Evolutionary conservation across 2,113 vertebrate species (phyloP).

Genomic region (Charadrius vociferus): DNA sequence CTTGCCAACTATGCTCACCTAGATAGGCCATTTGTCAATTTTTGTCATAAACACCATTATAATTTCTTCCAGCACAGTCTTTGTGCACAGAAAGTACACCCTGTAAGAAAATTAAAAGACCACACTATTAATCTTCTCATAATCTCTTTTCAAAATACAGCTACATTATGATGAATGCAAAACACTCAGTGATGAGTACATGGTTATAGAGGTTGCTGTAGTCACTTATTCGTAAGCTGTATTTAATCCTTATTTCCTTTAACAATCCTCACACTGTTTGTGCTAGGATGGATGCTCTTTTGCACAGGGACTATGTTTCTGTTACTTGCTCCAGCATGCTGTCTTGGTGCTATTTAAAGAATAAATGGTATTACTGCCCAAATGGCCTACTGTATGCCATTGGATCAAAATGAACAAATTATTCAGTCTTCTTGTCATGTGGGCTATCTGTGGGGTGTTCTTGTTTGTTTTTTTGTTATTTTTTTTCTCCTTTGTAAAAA

Average conservation of each 20-base stretch:
- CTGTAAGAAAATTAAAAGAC: background rate
- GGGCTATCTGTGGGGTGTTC: rapidly evolving
- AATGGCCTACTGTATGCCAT: background rate
- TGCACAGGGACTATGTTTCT: background rate
- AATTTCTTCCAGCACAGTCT: background rate
- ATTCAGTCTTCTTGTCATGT: background rate
- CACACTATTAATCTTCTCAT: background rate
- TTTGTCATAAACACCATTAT: background rate
- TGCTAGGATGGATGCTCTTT: background rate
- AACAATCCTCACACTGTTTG: background rate
- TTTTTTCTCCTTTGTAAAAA: background rate
- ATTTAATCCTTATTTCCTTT: background rate
- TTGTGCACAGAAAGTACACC: background rate
- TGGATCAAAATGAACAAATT: background rate
- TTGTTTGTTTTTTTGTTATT: background rate
- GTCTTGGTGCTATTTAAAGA: background rate
- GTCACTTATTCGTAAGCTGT: background rate
- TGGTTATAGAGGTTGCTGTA: background rate
- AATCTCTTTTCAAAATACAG: background rate
- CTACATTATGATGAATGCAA: background rate
- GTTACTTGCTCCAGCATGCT: background rate
- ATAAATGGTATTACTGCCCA: background rate
- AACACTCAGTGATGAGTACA: background rate
- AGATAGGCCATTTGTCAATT: background rate
- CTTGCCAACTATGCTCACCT: constrained; percentile 1